phyloP scores from a whole-genome alignment of 2,797 vertebrate species.

The Pseudomugil gertrudae region DNA sequence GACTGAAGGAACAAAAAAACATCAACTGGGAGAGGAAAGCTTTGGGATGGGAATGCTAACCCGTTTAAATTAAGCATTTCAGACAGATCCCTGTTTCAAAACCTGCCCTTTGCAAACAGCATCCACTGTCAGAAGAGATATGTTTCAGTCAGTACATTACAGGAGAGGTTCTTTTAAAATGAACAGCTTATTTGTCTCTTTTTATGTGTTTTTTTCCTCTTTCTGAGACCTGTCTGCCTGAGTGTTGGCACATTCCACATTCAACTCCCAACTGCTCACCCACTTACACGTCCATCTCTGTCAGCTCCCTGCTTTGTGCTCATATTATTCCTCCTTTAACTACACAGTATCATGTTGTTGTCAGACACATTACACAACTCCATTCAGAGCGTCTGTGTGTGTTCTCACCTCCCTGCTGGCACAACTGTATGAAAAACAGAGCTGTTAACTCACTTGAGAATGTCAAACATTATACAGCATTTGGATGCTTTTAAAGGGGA shows the following conservation, averaged over 20 bases:
- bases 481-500: constrained; percentile 30
- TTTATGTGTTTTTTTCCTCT: constrained; percentile 9
- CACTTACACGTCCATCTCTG: constrained; percentile 59
- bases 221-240: constrained; percentile 51
- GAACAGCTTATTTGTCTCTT: constrained; percentile 41
- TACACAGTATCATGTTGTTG: constrained; percentile 37
- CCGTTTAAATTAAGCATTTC: too few relatives aligned
- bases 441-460: constrained; percentile 30
- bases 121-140: constrained; percentile 1
- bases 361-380: constrained; percentile 44
- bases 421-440: constrained; percentile 33
- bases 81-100: constrained; percentile 1
- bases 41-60: constrained; percentile 9
- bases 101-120: constrained; percentile 13
- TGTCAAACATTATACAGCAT: constrained; percentile 50
- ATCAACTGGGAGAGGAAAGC: constrained; percentile 7
- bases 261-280: constrained; percentile 63
- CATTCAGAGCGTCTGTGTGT: constrained; percentile 42
- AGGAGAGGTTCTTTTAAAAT: constrained; percentile 39
- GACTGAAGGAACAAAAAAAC: constrained; percentile 22
- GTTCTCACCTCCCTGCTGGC: constrained; percentile 61
- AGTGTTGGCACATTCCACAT: constrained; percentile 73
- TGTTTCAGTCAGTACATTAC: constrained; percentile 28
- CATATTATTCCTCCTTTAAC: constrained; percentile 39
- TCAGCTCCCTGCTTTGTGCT: constrained; percentile 41